Percentiles rank a stretch among this genome's conserved stretches.
These are phyloP conservation scores for Nibea albiflora DNA, from an alignment of 2,113 vertebrate species.

Conservation along the genomic window DNA sequence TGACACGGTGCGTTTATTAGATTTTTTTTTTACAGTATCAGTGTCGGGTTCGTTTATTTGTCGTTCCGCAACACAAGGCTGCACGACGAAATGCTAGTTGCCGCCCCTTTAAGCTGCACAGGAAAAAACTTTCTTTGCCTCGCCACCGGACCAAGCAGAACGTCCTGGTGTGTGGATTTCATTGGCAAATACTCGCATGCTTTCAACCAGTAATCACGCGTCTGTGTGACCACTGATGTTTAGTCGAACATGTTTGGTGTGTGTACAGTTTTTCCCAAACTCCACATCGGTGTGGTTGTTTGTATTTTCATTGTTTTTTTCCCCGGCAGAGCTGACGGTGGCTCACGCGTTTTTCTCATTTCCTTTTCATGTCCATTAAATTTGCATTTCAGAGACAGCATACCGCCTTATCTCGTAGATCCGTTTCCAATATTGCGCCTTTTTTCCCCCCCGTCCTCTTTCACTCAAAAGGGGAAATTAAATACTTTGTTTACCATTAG, in stretches of 20 bases:
- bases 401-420: constrained; percentile 54
- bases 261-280: not conserved
- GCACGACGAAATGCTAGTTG: not conserved
- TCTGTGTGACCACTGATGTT: not conserved
- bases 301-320: constrained; percentile 38
- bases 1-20: not conserved
- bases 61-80: not conserved
- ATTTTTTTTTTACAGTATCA: not conserved
- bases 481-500: constrained; percentile 57
- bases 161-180: not conserved
- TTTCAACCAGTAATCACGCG: not conserved
- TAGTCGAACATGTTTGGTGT: not conserved
- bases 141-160: not conserved
- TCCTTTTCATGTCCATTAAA: constrained; percentile 68
- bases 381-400: constrained; percentile 73
- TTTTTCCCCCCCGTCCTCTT: constrained; percentile 36
- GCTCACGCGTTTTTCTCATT: constrained; percentile 41
- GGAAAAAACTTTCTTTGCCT: not conserved
- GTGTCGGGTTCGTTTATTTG: no score
- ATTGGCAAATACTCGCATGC: not conserved
- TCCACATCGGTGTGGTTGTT: constrained; percentile 21
- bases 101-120: not conserved
- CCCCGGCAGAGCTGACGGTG: constrained; percentile 40
- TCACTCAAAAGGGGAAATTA: constrained; percentile 56
- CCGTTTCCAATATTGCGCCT: constrained; percentile 53